Percentiles rank a stretch among this genome's conserved stretches.
Evolutionary conservation across 64 coral and sea anemone genomes (phyloP).

Genomic region (Platygyra sinensis): DNA sequence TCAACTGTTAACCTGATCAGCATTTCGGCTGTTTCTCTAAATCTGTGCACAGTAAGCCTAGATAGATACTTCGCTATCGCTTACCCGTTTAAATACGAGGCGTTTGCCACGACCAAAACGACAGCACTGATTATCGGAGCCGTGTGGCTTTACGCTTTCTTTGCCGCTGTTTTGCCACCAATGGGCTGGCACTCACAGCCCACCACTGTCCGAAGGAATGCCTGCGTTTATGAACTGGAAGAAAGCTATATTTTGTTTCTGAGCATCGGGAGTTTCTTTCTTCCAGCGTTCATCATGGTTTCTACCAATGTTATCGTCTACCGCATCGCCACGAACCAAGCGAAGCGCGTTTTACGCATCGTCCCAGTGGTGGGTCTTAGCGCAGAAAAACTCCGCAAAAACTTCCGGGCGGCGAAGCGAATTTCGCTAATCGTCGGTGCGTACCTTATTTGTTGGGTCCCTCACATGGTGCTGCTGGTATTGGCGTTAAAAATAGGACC

Average conservation of each 20-base stretch:
- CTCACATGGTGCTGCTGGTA: conserved; percentile 65
- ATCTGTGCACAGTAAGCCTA: conserved; percentile 64
- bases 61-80: conserved; percentile 73
- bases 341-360: conserved; percentile 57
- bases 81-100: conserved; percentile 71
- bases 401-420: conserved; percentile 71
- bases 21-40: conserved; percentile 61
- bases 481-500: conserved; percentile 42
- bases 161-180: conserved; percentile 59
- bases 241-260: conserved; percentile 64
- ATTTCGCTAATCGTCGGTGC: conserved; percentile 76
- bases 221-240: background rate
- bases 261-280: conserved; percentile 58
- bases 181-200: conserved; percentile 66
- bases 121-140: conserved; percentile 13
- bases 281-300: conserved; percentile 71
- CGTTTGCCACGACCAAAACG: conserved; percentile 51
- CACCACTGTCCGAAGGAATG: background rate
- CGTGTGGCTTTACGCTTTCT: conserved; percentile 59
- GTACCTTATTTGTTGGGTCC: conserved; percentile 76
- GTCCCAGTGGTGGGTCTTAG: background rate
- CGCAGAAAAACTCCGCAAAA: conserved; percentile 61
- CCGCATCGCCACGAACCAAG: conserved; percentile 70
- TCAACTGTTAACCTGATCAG: conserved; percentile 47
- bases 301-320: conserved; percentile 57